These are phyloP conservation scores for Hyalella azteca DNA, from an alignment of 2,888 invertebrate species.

Conservation along the genomic window DNA sequence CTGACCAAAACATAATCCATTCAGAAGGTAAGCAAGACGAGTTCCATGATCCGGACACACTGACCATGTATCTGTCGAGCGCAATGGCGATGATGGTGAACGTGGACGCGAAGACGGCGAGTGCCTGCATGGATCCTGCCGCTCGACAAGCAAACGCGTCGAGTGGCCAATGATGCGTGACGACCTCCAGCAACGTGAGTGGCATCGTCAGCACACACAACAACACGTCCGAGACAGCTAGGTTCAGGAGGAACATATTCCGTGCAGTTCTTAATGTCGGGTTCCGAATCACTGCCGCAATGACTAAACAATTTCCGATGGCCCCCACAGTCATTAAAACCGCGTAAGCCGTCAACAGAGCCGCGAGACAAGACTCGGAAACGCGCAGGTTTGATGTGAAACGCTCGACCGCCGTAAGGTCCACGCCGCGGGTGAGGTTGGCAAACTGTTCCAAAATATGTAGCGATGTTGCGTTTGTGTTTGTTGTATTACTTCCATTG, in stretches of 20 bases:
- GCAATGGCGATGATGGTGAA: slow-evolving; percentile 92
- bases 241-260: slow-evolving; percentile 89
- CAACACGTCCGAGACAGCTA: slow-evolving; percentile 80
- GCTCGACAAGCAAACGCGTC: slow-evolving; percentile 82
- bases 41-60: too few species aligned
- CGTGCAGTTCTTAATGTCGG: slow-evolving; percentile 87
- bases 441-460: slow-evolving; percentile 43
- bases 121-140: slow-evolving; percentile 83
- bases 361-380: slow-evolving; percentile 73
- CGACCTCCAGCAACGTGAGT: slow-evolving; percentile 83
- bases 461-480: background rate
- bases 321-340: slow-evolving; percentile 81
- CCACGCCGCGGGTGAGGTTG: slow-evolving; percentile 42
- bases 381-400: slow-evolving; percentile 71
- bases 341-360: slow-evolving; percentile 74
- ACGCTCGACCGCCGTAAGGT: slow-evolving; percentile 53
- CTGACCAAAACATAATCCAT: too few species aligned
- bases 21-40: too few species aligned
- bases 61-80: slow-evolving; percentile 83
- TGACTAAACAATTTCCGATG: slow-evolving; percentile 84
- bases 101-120: slow-evolving; percentile 90
- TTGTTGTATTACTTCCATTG: background rate
- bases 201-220: slow-evolving; percentile 90
- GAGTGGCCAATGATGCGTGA: slow-evolving; percentile 84
- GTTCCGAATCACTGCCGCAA: slow-evolving; percentile 79